These are phyloP conservation scores for Anagyrus pseudococci DNA, from an alignment of 2,888 invertebrate species.

Conservation along the genomic window DNA sequence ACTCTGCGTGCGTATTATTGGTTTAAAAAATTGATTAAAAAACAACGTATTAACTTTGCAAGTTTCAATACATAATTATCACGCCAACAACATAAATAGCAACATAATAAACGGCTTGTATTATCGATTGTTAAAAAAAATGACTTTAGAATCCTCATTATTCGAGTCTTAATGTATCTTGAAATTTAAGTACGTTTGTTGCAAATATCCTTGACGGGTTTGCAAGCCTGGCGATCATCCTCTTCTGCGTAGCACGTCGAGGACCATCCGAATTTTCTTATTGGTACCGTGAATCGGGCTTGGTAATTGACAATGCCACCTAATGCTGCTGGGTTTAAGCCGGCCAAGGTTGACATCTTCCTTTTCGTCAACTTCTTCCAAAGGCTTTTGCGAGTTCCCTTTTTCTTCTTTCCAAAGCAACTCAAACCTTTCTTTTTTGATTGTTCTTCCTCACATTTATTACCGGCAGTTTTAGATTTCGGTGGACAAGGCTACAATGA, in stretches of 20 bases:
- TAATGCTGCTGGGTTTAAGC: background rate
- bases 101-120: too few relatives aligned
- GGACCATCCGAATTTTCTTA: background rate
- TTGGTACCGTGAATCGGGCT: background rate
- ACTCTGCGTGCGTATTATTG: background rate
- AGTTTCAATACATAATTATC: too few relatives aligned
- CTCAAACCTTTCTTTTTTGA: background rate
- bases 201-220: slow-evolving; percentile 7
- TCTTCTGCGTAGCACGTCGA: background rate
- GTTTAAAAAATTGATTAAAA: too few relatives aligned
- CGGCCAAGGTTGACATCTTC: slow-evolving; percentile 9
- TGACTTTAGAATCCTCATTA: too few relatives aligned
- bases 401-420: background rate
- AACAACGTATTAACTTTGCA: too few relatives aligned
- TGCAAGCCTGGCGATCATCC: background rate
- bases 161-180: too few relatives aligned
- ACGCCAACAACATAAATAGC: too few relatives aligned
- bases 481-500: too few relatives aligned
- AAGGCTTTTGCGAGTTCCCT: background rate
- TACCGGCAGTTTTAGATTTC: too few relatives aligned
- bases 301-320: background rate
- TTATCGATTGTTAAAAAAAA: too few relatives aligned
- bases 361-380: slow-evolving; percentile 14
- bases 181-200: too few relatives aligned
- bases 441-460: too few relatives aligned